Base-by-base conservation (phyloP, 1,140 invertebrate genomes). In the Danaus melanippus region DNA sequence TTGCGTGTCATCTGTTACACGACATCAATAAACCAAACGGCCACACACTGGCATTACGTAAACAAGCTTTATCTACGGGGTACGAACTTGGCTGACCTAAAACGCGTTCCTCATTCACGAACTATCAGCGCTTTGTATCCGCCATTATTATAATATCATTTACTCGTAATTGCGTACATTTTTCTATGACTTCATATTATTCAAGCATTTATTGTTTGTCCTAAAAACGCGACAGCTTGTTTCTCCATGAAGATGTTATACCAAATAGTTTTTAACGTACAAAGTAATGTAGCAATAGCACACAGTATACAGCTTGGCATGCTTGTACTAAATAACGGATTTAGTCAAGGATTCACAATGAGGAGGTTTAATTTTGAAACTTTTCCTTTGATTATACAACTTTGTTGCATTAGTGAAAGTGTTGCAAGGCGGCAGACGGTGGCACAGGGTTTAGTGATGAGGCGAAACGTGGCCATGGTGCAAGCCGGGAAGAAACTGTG, bases 301-400 rank as follows among this genome's bases (percentile, higher is more conserved):
- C 12, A 48, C 46, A 48, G 9, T 9, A 49, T 40, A 49, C 32
- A 40, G 47, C 32, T 49, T 40, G 11, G 17, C 46, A 43, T 21
- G 41, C 46, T 50, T 47, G 39, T 46, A 17, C 11, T 55, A 64
- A 55, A 45, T 10, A 60, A 50, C 63, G 64, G 62, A 64, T 55
- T 60, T 44, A 12, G 56, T 57, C 56, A 66, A 71, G 74, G 70
- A 74, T 71, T 58, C 45, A 43, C 43, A 47, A 39, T 15, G 50
- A 66, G 59, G 69, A 78, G 66, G 65, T 58, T 40, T 56, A 55
- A 76, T 79, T 78, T 77, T 68, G 66, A 69, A 73, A 71, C 69
- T 60, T 56, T 77, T 79, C 78, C 78, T 69, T 62, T 58, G 66
- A 77, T 81, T 80, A 68, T 64, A 65, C 70, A 76, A 75, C 42